phyloP scores from a whole-genome alignment of 2,888 invertebrate species.

The Aphidoletes aphidimyza region DNA sequence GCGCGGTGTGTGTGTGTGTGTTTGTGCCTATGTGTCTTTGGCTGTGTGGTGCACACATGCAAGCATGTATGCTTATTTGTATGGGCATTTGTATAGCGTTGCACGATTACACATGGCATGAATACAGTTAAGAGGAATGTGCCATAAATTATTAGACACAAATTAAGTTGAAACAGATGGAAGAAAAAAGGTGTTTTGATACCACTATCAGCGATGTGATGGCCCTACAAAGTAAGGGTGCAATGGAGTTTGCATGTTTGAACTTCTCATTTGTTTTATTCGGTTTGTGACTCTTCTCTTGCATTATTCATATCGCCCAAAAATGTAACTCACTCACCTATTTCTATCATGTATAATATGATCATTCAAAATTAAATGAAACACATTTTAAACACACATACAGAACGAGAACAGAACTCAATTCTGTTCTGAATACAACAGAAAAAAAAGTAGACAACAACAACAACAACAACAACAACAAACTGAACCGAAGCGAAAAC shows the following conservation, averaged over 20 bases:
- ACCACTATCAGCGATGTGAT: slow-evolving; percentile 29
- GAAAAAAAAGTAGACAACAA: neutral
- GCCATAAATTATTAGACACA: slow-evolving; percentile 25
- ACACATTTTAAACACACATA: neutral
- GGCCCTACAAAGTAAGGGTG: neutral
- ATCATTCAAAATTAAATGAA: slow-evolving; percentile 36
- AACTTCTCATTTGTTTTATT: slow-evolving; percentile 36
- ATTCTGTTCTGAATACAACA: neutral
- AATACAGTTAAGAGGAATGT: slow-evolving; percentile 34
- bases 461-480: too few species aligned
- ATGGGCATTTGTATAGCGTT: neutral
- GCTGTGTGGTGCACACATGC: neutral
- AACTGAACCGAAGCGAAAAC: neutral
- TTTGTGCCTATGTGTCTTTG: too few species aligned
- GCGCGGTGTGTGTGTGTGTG: too few species aligned
- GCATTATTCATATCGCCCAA: slow-evolving; percentile 20
- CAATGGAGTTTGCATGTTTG: neutral
- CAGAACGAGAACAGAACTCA: neutral
- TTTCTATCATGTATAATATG: neutral
- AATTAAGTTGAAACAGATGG: slow-evolving; percentile 51
- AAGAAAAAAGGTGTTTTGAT: slow-evolving; percentile 22
- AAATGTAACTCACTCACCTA: neutral
- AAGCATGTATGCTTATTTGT: neutral
- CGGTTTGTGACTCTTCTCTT: slow-evolving; percentile 24
- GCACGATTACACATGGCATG: slow-evolving; percentile 33